Conservation (phyloP, 2,888 invertebrate species). For the Tolmerus cingulatus region DNA sequence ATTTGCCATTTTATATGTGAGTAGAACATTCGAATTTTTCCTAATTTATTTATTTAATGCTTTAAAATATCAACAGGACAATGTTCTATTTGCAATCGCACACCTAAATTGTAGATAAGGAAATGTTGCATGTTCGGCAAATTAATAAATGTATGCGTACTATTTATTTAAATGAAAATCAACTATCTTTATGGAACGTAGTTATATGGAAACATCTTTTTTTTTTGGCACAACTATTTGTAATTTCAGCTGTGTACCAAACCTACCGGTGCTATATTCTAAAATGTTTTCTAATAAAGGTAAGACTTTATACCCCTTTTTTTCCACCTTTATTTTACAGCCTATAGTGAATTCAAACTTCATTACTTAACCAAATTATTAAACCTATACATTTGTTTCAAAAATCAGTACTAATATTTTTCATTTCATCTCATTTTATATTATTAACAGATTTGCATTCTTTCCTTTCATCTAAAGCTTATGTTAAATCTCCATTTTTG, state of each 20-base stretch:
- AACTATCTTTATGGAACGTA: neutral
- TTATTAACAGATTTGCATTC: neutral
- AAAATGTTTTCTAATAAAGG: neutral
- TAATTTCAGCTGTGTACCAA: slow-evolving; percentile 1
- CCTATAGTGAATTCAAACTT: neutral
- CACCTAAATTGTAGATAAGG: neutral
- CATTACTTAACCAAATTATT: neutral
- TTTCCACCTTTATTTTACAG: neutral
- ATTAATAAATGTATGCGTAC: slow-evolving; percentile 2
- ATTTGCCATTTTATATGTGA: neutral
- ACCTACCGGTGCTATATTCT: neutral
- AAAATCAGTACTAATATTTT: neutral
- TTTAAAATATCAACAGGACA: neutral
- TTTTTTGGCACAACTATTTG: neutral
- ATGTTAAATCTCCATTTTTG: neutral
- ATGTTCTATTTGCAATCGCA: slow-evolving; percentile 17
- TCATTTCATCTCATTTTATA: neutral
- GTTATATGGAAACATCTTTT: slow-evolving; percentile 1
- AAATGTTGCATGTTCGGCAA: slow-evolving; percentile 19
- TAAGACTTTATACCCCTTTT: neutral
- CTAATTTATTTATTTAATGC: neutral
- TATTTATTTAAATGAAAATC: slow-evolving; percentile 12
- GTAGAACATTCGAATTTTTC: neutral
- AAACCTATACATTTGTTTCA: neutral
- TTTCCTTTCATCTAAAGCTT: neutral